Evolutionary conservation across 2,888 invertebrate species (phyloP), one percentile per base, ranked within the genome.

Genomic region (Euproctis similis): DNA sequence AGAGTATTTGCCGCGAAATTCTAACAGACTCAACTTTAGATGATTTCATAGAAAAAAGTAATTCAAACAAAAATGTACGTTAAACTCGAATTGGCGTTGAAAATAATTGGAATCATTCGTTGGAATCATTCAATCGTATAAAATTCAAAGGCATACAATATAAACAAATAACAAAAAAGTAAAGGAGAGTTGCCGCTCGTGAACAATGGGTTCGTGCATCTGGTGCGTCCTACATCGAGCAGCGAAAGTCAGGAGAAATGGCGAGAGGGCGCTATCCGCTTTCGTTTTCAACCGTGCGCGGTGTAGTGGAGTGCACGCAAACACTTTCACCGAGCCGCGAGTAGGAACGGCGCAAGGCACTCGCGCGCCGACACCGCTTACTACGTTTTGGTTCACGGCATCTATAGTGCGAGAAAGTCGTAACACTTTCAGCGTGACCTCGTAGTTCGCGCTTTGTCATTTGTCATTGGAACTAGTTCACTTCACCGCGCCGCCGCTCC

Each of bases 181-280:
- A 55, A n/a, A n/a, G n/a, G 50, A 53, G 47, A 53, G 56, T 58
- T 43, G 53, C 42, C 42, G 49, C 53, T 58, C 46, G 54, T 53
- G 62, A 71, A 80, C 81, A 78, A 80, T 77, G 62, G 71, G 65
- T 56, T 59, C 67, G 60, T 62, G 71, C 74, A 80, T 77, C 75
- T 78, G 72, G 69, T 61, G 70, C 66, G 82, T 63, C 81, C 78
- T 64, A 80, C 76, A 75, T 81, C 50, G 59, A 57, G 64, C 71
- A 80, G 82, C 82, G 84, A 84, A 82, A 82, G 84, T 82, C 75
- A 51, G 76, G 82, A 80, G 82, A 82, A 84, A 82, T 78, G 82
- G 81, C 81, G 78, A 81, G 78, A 78, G 77, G 78, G 81, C 77
- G 71, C 78, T 77, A 76, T 73, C 78, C 64, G 80, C 82, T 82